phyloP scores from a whole-genome alignment of 2,113 vertebrate species.

The Odontesthes bonariensis region DNA sequence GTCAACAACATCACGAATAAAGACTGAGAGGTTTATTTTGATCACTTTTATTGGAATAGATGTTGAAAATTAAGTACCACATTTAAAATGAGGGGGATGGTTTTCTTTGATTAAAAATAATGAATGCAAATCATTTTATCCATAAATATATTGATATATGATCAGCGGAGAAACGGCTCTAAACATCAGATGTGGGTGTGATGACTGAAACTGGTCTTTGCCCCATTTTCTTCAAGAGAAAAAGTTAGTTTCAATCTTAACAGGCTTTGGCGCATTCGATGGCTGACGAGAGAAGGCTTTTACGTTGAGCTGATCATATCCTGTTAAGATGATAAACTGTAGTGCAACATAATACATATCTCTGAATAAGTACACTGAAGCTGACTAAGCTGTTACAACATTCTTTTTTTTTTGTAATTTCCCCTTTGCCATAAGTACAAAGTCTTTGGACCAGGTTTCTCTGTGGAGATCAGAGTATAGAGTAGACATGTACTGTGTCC shows the following conservation, averaged over 20 bases:
- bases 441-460: background rate
- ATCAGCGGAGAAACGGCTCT: background rate
- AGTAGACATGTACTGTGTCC: background rate
- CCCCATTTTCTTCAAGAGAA: background rate
- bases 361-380: background rate
- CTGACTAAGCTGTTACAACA: background rate
- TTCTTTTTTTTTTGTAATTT: background rate
- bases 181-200: background rate
- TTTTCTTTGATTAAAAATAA: background rate
- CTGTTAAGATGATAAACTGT: slow-evolving; percentile 15
- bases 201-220: background rate
- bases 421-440: background rate
- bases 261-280: slow-evolving; percentile 22
- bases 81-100: background rate
- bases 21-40: background rate
- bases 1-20: slow-evolving; percentile 4
- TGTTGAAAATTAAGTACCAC: background rate
- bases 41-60: background rate
- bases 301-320: slow-evolving; percentile 8
- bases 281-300: background rate
- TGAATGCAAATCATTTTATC: background rate
- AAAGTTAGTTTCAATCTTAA: background rate
- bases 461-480: background rate
- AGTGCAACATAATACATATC: background rate
- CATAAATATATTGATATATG: background rate